Evolutionary conservation across 2,888 invertebrate genomes (phyloP), one percentile per base, ranked within the genome.

Genomic region (Rapana venosa): DNA sequence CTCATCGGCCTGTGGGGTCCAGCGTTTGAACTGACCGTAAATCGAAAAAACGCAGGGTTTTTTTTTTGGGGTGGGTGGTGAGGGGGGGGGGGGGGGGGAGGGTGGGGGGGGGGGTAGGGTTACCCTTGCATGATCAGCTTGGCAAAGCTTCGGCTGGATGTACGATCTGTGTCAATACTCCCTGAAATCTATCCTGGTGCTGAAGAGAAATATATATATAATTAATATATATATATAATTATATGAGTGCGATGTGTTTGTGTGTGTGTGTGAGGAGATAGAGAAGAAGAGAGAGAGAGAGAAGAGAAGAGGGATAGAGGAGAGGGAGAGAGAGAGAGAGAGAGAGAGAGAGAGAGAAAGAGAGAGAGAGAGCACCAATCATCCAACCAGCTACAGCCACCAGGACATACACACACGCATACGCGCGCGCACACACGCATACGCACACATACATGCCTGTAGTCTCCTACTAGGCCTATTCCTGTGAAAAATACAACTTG

Each of bases 201-300:
- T 8, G 4, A 47, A n/a, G n/a, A n/a, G n/a, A n/a, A n/a, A n/a
- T n/a, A n/a, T n/a, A n/a, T n/a, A n/a, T n/a, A n/a, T n/a, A n/a
- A n/a, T n/a, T n/a, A n/a, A n/a, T n/a, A n/a, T n/a, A n/a, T n/a
- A n/a, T n/a, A n/a, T n/a, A 36, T n/a, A n/a, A n/a, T n/a, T n/a
- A n/a, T n/a, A n/a, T n/a, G n/a, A n/a, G n/a, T n/a, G n/a, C n/a
- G n/a, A n/a, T n/a, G n/a, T n/a, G n/a, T n/a, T n/a, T n/a, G n/a
- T n/a, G n/a, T n/a, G n/a, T n/a, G n/a, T n/a, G n/a, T n/a, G n/a
- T n/a, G n/a, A n/a, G n/a, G n/a, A n/a, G n/a, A n/a, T n/a, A n/a
- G n/a, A n/a, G n/a, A 84, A 1, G 35, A 35, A n/a, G 17, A 84
- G 84, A 47, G 47, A 86, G 56, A 86, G 85, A 86, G 56, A 86